A percentile compares a stretch with the other conserved stretches of the same genome.
phyloP scores from a whole-genome alignment of 2,113 vertebrate species.

The Megaceryle torquata region DNA sequence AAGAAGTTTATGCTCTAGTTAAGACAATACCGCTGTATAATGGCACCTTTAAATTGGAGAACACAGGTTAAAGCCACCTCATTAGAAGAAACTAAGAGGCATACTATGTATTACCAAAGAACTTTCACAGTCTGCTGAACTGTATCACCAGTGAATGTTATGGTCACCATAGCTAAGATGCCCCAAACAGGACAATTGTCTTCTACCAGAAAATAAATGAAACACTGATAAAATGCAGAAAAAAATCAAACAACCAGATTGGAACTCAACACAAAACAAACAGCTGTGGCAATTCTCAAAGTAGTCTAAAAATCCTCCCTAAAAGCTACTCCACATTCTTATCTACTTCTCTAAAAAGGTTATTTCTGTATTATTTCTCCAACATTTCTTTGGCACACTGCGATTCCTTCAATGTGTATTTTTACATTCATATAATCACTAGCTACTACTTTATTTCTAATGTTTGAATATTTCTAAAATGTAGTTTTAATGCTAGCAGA shows the following conservation, averaged over 20 bases:
- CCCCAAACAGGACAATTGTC: not conserved
- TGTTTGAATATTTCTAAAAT: not conserved
- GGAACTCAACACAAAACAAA: not conserved
- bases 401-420: not conserved
- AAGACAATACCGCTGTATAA: not conserved
- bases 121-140: not conserved
- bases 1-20: not conserved
- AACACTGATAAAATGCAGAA: not conserved
- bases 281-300: not conserved
- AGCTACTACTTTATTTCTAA: not conserved
- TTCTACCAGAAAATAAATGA: not conserved
- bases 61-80: not conserved
- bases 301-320: not conserved
- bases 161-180: not conserved
- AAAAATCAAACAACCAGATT: not conserved
- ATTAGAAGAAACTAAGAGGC: not conserved
- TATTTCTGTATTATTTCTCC: not conserved
- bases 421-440: not conserved
- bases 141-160: not conserved
- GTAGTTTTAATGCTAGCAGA: not conserved
- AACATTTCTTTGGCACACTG: not conserved
- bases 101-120: not conserved
- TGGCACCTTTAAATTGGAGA: not conserved
- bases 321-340: not conserved
- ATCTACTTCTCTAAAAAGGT: not conserved